phyloP scores from a whole-genome alignment of 1,140 invertebrate species.

The Venturia canescens region DNA sequence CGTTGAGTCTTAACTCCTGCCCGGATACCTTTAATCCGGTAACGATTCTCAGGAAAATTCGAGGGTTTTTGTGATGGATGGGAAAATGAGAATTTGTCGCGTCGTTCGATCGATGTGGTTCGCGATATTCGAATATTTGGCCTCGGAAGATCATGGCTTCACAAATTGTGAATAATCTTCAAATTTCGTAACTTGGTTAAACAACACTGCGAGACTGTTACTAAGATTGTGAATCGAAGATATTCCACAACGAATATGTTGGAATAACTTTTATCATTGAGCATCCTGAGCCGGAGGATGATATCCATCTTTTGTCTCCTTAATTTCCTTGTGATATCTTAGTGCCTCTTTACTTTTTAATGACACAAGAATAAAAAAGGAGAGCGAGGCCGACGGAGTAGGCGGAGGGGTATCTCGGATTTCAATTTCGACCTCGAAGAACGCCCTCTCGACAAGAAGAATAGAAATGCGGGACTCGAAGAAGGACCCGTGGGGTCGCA shows the following conservation, averaged over 20 bases:
- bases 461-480: slow-evolving; percentile 70
- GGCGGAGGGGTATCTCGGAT: slow-evolving; percentile 69
- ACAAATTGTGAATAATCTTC: not conserved
- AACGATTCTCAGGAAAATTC: no score
- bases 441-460: slow-evolving; percentile 68
- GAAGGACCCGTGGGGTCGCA: slow-evolving; percentile 54
- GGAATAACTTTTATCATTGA: no score
- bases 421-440: slow-evolving; percentile 73
- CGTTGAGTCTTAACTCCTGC: not conserved
- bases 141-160: no score
- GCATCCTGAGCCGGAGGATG: not conserved
- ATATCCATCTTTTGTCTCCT: slow-evolving; percentile 51
- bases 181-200: not conserved
- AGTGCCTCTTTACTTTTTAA: slow-evolving; percentile 51
- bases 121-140: no score
- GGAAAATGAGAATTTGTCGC: no score
- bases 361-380: not conserved
- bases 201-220: no score
- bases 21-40: not conserved
- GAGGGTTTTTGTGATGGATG: no score
- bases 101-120: not conserved
- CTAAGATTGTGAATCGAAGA: no score
- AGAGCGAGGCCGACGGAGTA: slow-evolving; percentile 5
- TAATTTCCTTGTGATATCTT: slow-evolving; percentile 66
- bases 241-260: no score